Percentiles rank a stretch among this genome's conserved stretches.
phyloP scores from a whole-genome alignment of 2,797 vertebrate species.

The Bucorvus abyssinicus region DNA sequence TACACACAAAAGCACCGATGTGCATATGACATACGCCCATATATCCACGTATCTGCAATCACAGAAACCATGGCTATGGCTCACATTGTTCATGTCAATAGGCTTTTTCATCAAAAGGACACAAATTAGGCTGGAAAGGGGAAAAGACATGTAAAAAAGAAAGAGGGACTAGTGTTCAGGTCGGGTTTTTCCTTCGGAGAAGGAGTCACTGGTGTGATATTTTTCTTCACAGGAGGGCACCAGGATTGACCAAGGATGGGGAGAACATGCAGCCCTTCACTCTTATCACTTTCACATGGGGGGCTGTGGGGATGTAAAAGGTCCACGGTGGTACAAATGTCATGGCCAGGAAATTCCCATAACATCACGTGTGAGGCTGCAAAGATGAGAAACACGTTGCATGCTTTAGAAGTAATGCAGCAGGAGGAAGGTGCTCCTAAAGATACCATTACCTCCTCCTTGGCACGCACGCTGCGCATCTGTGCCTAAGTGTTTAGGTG shows the following conservation, averaged over 20 bases:
- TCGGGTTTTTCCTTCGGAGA: not conserved
- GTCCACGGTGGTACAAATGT: not conserved
- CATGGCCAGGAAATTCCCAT: not conserved
- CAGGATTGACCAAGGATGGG: not conserved
- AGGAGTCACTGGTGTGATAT: not conserved
- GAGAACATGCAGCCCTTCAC: not conserved
- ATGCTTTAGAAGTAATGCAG: not conserved
- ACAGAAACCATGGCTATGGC: not conserved
- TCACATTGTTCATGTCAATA: not conserved
- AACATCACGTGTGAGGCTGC: not conserved
- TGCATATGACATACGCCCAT: not conserved
- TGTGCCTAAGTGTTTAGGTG: not conserved
- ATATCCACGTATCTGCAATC: not conserved
- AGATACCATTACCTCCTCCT: not conserved
- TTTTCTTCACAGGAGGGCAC: not conserved
- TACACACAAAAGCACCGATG: rapidly evolving
- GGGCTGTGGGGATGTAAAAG: not conserved
- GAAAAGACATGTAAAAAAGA: not conserved
- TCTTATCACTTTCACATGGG: rapidly evolving
- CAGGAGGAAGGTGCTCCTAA: not conserved
- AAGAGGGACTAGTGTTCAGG: not conserved
- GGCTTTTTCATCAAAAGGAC: not conserved
- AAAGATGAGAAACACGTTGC: not conserved
- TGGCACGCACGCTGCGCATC: not conserved
- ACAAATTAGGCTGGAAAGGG: not conserved